Base-by-base conservation (phyloP, 2,113 vertebrate species). In the Rissa tridactyla region DNA sequence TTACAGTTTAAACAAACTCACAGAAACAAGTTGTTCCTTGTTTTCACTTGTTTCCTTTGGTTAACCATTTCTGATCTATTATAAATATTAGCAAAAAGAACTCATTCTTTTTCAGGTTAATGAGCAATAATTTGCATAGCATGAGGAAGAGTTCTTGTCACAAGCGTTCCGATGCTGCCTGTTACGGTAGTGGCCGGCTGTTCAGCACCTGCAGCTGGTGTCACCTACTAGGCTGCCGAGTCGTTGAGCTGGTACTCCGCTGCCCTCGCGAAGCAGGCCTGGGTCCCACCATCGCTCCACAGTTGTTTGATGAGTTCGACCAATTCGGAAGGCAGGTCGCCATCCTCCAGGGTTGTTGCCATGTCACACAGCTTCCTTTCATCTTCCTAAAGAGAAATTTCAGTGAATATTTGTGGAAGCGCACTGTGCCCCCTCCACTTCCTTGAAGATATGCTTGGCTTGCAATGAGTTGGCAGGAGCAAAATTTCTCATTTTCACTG, bases 211-310 rank as follows among this genome's bases (percentile, higher is more conserved):
- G 64, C 64, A 71, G 64, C 78, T 66, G 49, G 27, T n/a, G 80
- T 80, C 83, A 98, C 98, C 98, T 98, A 98, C 98, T 98, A 98
- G 10, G 97, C 96, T 4, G 98, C 98, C 0, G 98, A 98, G 87
- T 98, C 98, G 0, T 72, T 98, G 80, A 98, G 98, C 87, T 98
- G 97, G 51, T 98, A 98, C 34, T 98, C 97, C 0, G 98, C 96
- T 4, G 98, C 98, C 62, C 98, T 97, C 26, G 97, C 84, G 15
- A 98, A 98, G 88, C 98, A 98, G 29, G 96, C 95, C 77, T 97
- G 98, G 22, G 92, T 94, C 58, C 98, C 98, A 0, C 96, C 25
- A 2, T 98, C 98, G 0, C 32, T 23, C 98, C 98, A 98, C 23
- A 98, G 88, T 0, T 71, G 72, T 29, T 95, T 94, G 57, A 98